Base-by-base conservation (phyloP, 2,113 vertebrate genomes). In the Apteryx mantelli region DNA sequence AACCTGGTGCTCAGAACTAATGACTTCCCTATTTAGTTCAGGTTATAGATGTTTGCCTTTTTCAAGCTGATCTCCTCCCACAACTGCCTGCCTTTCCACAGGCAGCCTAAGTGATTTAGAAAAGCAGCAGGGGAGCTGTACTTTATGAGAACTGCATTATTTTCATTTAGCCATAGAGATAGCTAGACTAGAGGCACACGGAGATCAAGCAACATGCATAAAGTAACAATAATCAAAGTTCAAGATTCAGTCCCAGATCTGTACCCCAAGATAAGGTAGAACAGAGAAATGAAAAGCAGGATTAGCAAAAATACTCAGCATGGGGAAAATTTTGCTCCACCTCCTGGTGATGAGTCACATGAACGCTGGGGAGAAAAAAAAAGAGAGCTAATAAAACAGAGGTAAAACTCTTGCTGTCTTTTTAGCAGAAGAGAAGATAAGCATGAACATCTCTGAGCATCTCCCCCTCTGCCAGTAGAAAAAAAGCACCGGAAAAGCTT, bases 401-500 rank as follows among this genome's bases (percentile, higher is more conserved):
- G 4, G 14, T 77, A 50, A 79, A 78, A 53, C 22, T 58, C 50
- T 48, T 63, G 15, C 34, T 86, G 34, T 50, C 40, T 55, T 81
- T 81, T 82, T 26, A 78, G 76, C 69, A 58, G 6, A 73, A 58
- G 8, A 19, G 13, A 92, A 68, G 44, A 66, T 78, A 32, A 65
- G 5, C n/a, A 30, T 66, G 60, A 86, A 81, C 5, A 12, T 75
- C 22, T 74, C 42, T 4, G 1, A 63, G 12, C 66, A 48, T 53
- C 76, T 36, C 3, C 2, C 16, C 14, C 56, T 46, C 17, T 56
- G 28, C 17, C 2, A 4, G 13, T 44, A 15, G 38, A 22, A 82
- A 77, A 66, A 73, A 58, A 71, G 42, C 26, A 8, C 16, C 69
- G 86, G 26, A 92, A 88, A 93, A 93, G 4, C n/a, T 88, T 90